Evolutionary conservation across 2,113 vertebrate genomes (phyloP), one percentile per base, ranked within the genome.

Genomic region (Neodon shergylaensis): DNA sequence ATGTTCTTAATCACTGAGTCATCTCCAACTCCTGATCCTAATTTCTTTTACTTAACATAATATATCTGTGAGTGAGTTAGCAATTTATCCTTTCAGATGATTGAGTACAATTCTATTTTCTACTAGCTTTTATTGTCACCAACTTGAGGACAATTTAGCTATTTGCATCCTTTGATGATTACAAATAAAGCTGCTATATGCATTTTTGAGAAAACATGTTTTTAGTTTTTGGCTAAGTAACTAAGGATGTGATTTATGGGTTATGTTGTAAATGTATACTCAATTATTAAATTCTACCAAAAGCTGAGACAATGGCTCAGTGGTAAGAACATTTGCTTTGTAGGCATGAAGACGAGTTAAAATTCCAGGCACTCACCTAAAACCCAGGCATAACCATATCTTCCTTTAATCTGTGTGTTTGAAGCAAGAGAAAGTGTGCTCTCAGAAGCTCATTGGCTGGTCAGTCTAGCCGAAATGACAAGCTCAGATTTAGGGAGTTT

Each of bases 201-300:
- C 7, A 81, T 65, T 92, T 10, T 90, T 77, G 47, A 54, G 47
- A 44, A 0, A 1, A n/a, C 28, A 68, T 22, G 6, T 78, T 94
- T 91, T 95, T 90, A 92, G 83, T 73, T 87, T 11, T 78, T 92
- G 72, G 10, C n/a, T 74, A 81, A 77, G 58, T 92, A 61, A 8
- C 9, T n/a, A 86, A 33, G 9, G 17, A 52, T 90, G 13, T 11
- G 2, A 21, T 73, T 83, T 28, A 28, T 49, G 14, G 44, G 44
- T 47, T 77, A 47, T 28, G 13, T 47, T 26, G 44, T 77, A 77
- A 77, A 47, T 47, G 26, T 47, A 31, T 33, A 31, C 39, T 16
- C 28, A 6, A 77, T 77, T 77, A 77, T 77, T 77, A 77, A 77
- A 17, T 47, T 47, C 26, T 31, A 24, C 12, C 44, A 28, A 77